Evolutionary conservation across 2,888 invertebrate genomes (phyloP), one percentile per base, ranked within the genome.

Genomic region (Dicyrtoma fusca): DNA sequence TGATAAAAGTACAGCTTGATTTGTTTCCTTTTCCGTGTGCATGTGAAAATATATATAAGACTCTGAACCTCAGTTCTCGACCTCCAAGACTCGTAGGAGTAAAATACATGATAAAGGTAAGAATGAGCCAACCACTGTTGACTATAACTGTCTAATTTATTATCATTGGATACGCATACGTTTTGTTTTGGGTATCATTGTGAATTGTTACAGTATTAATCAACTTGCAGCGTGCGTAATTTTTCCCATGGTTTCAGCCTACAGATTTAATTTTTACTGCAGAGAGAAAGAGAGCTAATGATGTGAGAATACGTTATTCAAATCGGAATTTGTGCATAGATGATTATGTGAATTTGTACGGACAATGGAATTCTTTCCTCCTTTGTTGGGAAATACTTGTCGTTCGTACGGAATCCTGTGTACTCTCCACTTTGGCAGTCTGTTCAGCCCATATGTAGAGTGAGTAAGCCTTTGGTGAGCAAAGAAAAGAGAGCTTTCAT

Each of bases 291-390:
- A 34, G 34, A 34, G 34, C 34, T 34, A 34, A 68, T 68, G 68
- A 68, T 53, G 68, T 68, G 68, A 68, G 57, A 68, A 68, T 42
- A 53, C 57, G 68, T 53, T 57, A 68, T 57, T 44, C 53, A 23
- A 65, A 65, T 65, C 65, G 13, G 51, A 65, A 65, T 13, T 64
- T 65, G 51, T n/a, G 68, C n/a, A 68, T 49, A n/a, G 51, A 25
- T 65, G 63, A 47, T 68, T 55, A 53, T 68, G 68, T 68, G 68
- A 68, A 68, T 55, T 68, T 55, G 19, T 55, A 68, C 42, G 53
- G 57, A 68, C 68, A 68, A 68, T 34, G 44, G 57, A 44, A 53
- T 42, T 44, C 19, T 34, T 14, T 61, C 61, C 44, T 57, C 68
- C 42, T 42, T 68, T 68, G 68, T 68, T 61, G 19, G 44, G 44